Conservation (phyloP, 2,888 invertebrate genomes). For the Timema cristinae region DNA sequence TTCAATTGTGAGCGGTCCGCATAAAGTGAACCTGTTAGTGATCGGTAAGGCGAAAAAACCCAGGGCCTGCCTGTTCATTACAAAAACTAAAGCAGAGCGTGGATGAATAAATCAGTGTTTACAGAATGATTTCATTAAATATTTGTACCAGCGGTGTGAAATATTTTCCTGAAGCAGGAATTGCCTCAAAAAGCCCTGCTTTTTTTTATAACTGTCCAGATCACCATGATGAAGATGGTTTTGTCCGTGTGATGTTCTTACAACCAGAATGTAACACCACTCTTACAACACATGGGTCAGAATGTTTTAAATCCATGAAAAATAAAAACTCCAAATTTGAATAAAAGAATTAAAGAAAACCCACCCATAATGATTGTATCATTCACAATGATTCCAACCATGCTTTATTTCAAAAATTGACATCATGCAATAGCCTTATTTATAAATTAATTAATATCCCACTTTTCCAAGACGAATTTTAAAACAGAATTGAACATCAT, state of each 20-base stretch:
- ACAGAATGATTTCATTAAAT: slow-evolving; percentile 7
- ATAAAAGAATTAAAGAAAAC: too few relatives aligned
- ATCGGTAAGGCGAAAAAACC: slow-evolving; percentile 13
- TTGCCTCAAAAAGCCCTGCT: slow-evolving; percentile 4
- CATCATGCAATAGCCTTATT: too few relatives aligned
- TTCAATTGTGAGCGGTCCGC: slow-evolving; percentile 38
- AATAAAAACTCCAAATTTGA: too few relatives aligned
- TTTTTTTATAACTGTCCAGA: not conserved
- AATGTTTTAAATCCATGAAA: too few relatives aligned
- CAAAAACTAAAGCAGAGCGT: slow-evolving; percentile 25
- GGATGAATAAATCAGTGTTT: slow-evolving; percentile 5
- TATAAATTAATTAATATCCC: too few relatives aligned
- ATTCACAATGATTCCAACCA: too few relatives aligned
- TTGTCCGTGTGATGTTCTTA: slow-evolving; percentile 2
- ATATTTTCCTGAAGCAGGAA: not conserved
- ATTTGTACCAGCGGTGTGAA: not conserved
- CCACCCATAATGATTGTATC: too few relatives aligned
- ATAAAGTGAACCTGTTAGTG: slow-evolving; percentile 35
- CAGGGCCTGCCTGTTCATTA: slow-evolving; percentile 34
- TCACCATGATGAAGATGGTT: slow-evolving; percentile 9
- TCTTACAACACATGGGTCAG: not conserved
- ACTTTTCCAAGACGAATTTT: too few relatives aligned
- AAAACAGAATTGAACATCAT: too few relatives aligned
- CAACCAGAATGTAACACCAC: not conserved
- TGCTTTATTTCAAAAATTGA: too few relatives aligned